Evolutionary conservation across 2,888 invertebrate species (phyloP).

Genomic region (Cordilura impudica): DNA sequence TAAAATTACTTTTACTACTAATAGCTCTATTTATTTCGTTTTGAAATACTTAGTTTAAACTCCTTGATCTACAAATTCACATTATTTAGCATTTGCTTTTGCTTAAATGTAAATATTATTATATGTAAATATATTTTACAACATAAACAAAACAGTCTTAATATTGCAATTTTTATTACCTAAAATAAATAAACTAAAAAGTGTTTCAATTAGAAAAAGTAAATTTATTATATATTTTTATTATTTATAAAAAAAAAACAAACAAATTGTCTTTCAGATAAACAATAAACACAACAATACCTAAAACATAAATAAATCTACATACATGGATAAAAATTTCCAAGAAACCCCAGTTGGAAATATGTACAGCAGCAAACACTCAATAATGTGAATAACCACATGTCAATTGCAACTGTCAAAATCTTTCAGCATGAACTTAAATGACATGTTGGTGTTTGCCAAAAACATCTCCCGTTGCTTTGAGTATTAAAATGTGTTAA

Average conservation of each 20-base stretch:
- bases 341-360: background rate
- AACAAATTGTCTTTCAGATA: background rate
- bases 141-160: background rate
- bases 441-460: background rate
- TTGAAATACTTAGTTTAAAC: no score
- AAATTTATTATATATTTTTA: background rate
- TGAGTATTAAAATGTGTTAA: background rate
- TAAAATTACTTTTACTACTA: no score
- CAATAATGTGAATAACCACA: background rate
- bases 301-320: background rate
- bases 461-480: background rate
- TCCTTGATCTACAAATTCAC: no score
- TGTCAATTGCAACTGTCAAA: conserved; percentile 4
- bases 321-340: background rate
- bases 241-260: no score
- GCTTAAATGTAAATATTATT: no score
- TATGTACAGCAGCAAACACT: background rate
- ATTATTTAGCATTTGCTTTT: no score
- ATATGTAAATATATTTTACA: background rate
- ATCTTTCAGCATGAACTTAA: background rate
- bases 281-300: background rate
- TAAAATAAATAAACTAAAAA: background rate
- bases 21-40: no score
- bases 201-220: background rate
- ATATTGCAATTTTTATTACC: background rate